Evolutionary conservation across 2,797 vertebrate genomes (phyloP), one percentile per base, ranked within the genome.

Genomic region (Aulostomus chinensis): DNA sequence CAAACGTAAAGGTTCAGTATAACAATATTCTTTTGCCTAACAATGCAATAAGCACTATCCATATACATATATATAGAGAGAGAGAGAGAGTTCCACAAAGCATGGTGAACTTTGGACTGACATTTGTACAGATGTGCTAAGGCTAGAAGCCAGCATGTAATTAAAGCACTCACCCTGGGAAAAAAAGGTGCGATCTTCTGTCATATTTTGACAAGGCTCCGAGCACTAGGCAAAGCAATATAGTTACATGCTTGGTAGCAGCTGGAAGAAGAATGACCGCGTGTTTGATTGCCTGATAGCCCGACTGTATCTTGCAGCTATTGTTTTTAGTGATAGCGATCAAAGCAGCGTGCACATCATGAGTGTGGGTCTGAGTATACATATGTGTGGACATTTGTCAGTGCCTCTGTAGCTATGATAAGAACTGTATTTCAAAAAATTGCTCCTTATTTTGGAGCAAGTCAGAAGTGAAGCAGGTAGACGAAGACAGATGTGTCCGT

Each of bases 141-240:
- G 69, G 83, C 87, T 84, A 85, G 86, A 77, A 91, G 84, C 86
- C 80, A 73, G 61, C 74, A 84, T 89, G 90, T 91, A 93, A 94
- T 95, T 94, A 94, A 93, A 91, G 87, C 78, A 80, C 87, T 84
- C 80, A 84, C 87, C 83, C 70, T 71, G 8, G 8, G 18, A 68
- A 81, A 81, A 28, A 88, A 88, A 94, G 92, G 91, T 92, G 92
- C 91, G 87, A 90, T 89, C 89, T 74, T 86, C 89, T 94, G 93
- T 95, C 92, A 94, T 65, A 71, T 77, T 76, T 82, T 91, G 90
- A 90, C 87, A 91, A 89, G 89, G 86, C 86, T 90, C 85, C 84
- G 38, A 92, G 89, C 89, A 75, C 45, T 68, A 68, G 85, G 78
- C 85, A 86, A 85, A 87, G 81, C 82, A 82, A 87, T 88, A 90